Base-by-base conservation (phyloP, 2,797 vertebrate species). In the Gallinago solitaria region DNA sequence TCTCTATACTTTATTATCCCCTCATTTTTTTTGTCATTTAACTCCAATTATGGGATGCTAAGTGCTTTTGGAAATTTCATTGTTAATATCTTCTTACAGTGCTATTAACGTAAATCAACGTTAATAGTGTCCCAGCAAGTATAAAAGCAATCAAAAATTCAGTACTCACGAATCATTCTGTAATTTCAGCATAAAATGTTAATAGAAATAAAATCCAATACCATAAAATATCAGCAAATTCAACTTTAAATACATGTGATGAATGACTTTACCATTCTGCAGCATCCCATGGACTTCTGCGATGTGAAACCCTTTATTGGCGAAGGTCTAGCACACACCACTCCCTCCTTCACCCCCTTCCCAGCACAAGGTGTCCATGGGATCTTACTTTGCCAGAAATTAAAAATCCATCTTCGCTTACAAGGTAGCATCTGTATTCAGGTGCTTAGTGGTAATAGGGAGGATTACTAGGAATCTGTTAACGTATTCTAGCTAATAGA, bases 101-200 rank as follows among this genome's bases (percentile, higher is more conserved):
- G 97, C 98, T 98, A 98, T 98, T 98, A 98, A 98, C 98, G 97
- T 98, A 98, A 98, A 98, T 98, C 98, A 98, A 98, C 97, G 98
- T 98, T 98, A 98, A 98, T 98, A 98, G 98, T 98, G 98, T 98
- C 98, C 98, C 98, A 98, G 98, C 97, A 98, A 98, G 98, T 98
- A 98, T 98, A 98, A 98, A 98, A 98, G 98, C 98, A 98, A 98
- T 98, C 98, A 98, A 98, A 98, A 98, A 98, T 98, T 98, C 98
- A 98, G 98, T 98, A 98, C 98, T 98, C 98, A 98, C 97, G 98
- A 98, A 98, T 98, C 98, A 98, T 98, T 98, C 98, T 98, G 98
- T 98, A 98, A 98, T 98, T 98, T 98, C 98, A 98, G 98, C 98
- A 98, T 98, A 98, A 98, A 98, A 98, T 98, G 98, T 98, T 98